These are phyloP conservation scores for Pseudomyrmex cubaensis DNA, from an alignment of 1,140 invertebrate genomes.

Conservation along the genomic window DNA sequence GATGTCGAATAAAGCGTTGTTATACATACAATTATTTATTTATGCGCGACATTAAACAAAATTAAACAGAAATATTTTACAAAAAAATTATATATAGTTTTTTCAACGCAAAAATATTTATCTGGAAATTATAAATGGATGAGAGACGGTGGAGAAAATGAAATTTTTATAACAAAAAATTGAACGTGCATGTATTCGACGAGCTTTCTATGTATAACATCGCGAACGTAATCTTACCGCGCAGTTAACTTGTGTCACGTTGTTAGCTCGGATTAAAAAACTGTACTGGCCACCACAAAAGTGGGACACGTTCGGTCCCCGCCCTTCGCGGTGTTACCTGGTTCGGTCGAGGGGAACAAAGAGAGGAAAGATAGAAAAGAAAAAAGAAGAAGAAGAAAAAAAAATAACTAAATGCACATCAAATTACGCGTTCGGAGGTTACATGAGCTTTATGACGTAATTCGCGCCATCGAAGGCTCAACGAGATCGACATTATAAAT, in stretches of 20 bases:
- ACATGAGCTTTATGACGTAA: constrained; percentile 38
- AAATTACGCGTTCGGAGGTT: constrained; percentile 39
- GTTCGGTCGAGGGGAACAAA: constrained; percentile 43
- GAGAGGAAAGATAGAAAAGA: constrained; percentile 29
- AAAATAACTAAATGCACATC: constrained; percentile 1
- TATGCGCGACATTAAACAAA: neutral
- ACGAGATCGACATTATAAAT: constrained; percentile 57
- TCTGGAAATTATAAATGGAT: neutral
- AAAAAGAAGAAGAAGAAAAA: constrained; percentile 14
- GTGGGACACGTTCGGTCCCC: constrained; percentile 57
- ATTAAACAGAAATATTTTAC: constrained; percentile 4
- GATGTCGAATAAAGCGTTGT: too few relatives aligned
- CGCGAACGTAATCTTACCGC: constrained; percentile 10
- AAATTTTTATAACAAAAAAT: constrained; percentile 10
- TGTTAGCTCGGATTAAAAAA: constrained; percentile 75
- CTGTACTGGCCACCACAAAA: constrained; percentile 66
- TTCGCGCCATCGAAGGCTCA: constrained; percentile 35
- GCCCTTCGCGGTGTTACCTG: constrained; percentile 39
- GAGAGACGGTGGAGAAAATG: neutral
- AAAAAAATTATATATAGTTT: neutral
- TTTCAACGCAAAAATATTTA: neutral
- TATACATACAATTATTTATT: neutral
- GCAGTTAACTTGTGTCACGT: constrained; percentile 65
- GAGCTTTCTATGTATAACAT: constrained; percentile 7
- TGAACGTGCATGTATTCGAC: neutral